These are phyloP conservation scores for Himantopus leucocephalus DNA, from an alignment of 2,113 vertebrate genomes.

Conservation along the genomic window DNA sequence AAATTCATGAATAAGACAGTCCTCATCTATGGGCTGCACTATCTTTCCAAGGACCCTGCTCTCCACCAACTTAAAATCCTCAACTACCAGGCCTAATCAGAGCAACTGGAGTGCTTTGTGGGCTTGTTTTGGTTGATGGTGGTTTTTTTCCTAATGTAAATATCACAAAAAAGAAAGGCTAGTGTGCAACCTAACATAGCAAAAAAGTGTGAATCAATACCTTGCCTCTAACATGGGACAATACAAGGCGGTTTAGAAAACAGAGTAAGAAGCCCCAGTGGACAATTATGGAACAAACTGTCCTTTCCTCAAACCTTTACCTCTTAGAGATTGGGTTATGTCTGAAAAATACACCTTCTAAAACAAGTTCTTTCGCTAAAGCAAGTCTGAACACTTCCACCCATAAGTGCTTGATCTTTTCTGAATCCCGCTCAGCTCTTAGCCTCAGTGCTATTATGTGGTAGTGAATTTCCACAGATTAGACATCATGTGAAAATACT, in stretches of 20 bases:
- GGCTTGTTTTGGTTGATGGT: not conserved
- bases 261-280: not conserved
- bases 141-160: not conserved
- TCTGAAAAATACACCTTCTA: conserved; percentile 19
- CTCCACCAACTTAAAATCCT: not conserved
- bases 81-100: not conserved
- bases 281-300: not conserved
- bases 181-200: not conserved
- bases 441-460: conserved; percentile 58
- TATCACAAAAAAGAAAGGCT: not conserved
- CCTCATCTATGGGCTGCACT: not conserved
- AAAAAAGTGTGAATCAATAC: not conserved
- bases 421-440: conserved; percentile 26
- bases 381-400: conserved; percentile 61
- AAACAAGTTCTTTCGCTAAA: not conserved
- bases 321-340: not conserved
- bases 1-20: not conserved
- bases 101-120: not conserved
- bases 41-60: not conserved
- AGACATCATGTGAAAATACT: conserved; percentile 66
- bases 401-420: conserved; percentile 45
- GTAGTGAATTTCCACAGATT: conserved; percentile 65
- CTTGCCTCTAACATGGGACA: not conserved
- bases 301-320: not conserved
- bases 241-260: not conserved